Evolutionary conservation across 2,888 invertebrate species (phyloP).

Genomic region (Folsomia manolachei): DNA sequence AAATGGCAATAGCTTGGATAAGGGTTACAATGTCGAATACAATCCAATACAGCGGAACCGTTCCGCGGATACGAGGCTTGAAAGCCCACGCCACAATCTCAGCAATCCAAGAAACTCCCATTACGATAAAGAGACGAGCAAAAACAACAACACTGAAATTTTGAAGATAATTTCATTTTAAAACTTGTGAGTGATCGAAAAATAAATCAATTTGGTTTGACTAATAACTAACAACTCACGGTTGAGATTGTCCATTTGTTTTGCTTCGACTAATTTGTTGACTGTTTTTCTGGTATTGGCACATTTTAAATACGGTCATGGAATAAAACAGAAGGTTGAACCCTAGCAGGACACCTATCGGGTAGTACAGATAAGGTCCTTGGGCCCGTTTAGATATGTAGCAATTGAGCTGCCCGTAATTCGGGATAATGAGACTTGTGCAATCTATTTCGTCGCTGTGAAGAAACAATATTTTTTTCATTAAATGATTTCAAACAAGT

Average conservation of each 20-base stretch:
- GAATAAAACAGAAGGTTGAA: conserved; percentile 32
- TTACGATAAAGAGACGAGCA: conserved; percentile 35
- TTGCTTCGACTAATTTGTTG: conserved; percentile 22
- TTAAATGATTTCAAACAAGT: background rate
- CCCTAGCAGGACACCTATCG: conserved; percentile 30
- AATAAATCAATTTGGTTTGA: background rate
- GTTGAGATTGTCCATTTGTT: conserved; percentile 26
- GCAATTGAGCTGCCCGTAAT: conserved; percentile 42
- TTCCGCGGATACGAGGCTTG: background rate
- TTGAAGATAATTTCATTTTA: conserved; percentile 4
- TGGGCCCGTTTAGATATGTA: conserved; percentile 38
- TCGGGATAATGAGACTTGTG: conserved; percentile 29
- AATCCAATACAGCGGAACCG: conserved; percentile 30
- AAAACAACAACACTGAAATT: conserved; percentile 36
- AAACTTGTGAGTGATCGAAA: background rate
- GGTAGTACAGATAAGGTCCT: conserved; percentile 36
- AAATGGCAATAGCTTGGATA: conserved; percentile 33
- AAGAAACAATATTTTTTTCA: conserved; percentile 3
- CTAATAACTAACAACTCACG: conserved; percentile 14
- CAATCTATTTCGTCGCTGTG: conserved; percentile 37
- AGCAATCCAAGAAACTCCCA: conserved; percentile 40
- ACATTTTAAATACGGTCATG: conserved; percentile 35
- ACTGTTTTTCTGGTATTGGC: conserved; percentile 36
- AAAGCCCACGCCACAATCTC: conserved; percentile 31
- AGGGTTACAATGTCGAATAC: conserved; percentile 36